Base-by-base conservation (phyloP, 1,140 invertebrate species). In the Drosophila nigromelanica region DNA sequence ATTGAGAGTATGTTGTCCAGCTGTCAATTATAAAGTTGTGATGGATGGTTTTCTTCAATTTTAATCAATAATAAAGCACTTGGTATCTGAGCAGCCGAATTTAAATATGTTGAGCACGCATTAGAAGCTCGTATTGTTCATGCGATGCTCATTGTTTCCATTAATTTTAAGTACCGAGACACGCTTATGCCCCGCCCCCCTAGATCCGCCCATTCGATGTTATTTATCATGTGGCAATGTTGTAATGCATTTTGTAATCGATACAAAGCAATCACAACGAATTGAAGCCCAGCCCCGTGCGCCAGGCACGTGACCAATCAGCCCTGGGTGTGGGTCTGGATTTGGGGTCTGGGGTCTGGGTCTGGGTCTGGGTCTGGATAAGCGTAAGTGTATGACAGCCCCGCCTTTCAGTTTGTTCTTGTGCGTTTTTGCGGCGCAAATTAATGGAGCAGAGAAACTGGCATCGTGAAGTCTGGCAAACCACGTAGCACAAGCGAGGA, bases 171-270 rank as follows among this genome's bases (percentile, higher is more conserved):
- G 73, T 67, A 21, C 59, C 47, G 54, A 40, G 54, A 30, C 40
- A 55, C 62, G 52, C 51, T 27, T 14, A 21, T n/a, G 2, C 21
- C 18, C 21, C 18, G 6, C 30, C 35, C 43, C 51, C 50, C 27
- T n/a, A 39, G 45, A 52, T 42, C 54, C 79, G 61, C 55, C 81
- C 72, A 59, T 40, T 59, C 62, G 27, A 51, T 81, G 75, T 82
- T 87, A 86, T 86, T 82, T 86, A 87, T 87, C 82, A 81, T 87
- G 82, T 87, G 81, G 74, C 67, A 78, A 78, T 81, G 78, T 87
- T 87, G 75, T 87, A 86, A 86, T 87, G 82, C 82, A 86, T 89
- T 87, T 87, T 89, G 82, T 87, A 87, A 87, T 87, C 82, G 83
- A 87, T 87, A 87, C 82, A 87, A 82, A 82, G 78, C 79, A 87